These are phyloP conservation scores for Pampusana beccarii DNA, from an alignment of 2,113 vertebrate species.

Conservation along the genomic window DNA sequence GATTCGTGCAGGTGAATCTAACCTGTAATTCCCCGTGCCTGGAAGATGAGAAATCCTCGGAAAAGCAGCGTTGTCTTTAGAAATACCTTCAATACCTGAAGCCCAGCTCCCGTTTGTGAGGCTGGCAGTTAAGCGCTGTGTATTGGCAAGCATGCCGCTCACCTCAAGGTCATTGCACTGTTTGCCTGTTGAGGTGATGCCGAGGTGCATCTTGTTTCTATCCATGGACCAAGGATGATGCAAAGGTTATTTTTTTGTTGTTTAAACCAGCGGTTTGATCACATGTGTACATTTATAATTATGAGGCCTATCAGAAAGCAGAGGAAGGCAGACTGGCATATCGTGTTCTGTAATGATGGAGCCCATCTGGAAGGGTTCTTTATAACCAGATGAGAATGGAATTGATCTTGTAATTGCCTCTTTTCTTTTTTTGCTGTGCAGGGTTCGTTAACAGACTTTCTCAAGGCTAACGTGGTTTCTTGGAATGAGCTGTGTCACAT, in stretches of 20 bases:
- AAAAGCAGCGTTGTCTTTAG: neutral
- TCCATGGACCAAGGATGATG: neutral
- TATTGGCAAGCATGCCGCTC: accelerated
- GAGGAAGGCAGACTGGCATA: neutral
- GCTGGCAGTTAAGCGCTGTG: accelerated
- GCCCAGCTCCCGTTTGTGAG: neutral
- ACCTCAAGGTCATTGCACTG: accelerated
- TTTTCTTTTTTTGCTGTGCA: slow-evolving; percentile 32
- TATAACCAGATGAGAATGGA: neutral
- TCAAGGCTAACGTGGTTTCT: slow-evolving; percentile 95
- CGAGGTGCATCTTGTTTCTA: accelerated
- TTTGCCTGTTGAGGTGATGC: neutral
- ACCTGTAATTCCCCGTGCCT: neutral
- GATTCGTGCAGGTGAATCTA: neutral
- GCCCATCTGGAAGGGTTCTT: neutral
- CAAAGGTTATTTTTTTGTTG: neutral
- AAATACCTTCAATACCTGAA: neutral
- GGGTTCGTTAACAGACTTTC: slow-evolving; percentile 95
- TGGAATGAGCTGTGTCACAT: slow-evolving; percentile 98
- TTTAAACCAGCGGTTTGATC: neutral
- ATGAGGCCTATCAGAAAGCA: neutral
- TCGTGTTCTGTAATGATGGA: accelerated
- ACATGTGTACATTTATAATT: accelerated
- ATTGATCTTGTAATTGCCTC: neutral
- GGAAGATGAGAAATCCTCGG: neutral